Conservation (phyloP, 2,797 vertebrate genomes). For the Lates japonicus region DNA sequence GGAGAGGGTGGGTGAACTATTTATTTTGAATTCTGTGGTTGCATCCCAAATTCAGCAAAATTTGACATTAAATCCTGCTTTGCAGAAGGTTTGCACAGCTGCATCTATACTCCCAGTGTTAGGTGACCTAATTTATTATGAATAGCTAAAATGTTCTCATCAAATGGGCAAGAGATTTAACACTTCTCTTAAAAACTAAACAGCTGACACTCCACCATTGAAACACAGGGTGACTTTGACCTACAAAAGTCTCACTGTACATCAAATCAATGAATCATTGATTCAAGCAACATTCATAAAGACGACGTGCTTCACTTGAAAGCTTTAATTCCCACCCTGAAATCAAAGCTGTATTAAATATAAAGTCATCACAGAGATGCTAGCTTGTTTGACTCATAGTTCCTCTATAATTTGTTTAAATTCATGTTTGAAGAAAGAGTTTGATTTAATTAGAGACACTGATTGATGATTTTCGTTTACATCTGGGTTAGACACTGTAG, state of each 20-base stretch:
- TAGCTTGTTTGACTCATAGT: not conserved
- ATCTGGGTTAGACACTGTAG: not conserved
- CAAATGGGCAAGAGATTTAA: not conserved
- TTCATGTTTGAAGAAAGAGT: not conserved
- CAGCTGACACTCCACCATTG: not conserved
- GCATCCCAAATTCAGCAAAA: not conserved
- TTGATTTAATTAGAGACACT: conserved; percentile 4
- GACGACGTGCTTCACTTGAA: not conserved
- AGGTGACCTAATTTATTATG: not conserved
- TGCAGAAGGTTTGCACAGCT: not conserved
- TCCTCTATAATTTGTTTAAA: not conserved
- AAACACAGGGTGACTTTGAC: not conserved
- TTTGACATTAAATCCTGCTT: conserved; percentile 12
- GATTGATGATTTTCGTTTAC: not conserved
- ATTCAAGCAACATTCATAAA: conserved; percentile 4
- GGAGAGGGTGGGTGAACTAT: not conserved
- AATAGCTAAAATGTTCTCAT: not conserved
- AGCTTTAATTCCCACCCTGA: not conserved
- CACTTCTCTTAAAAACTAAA: not conserved
- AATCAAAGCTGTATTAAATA: not conserved
- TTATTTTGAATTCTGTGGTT: conserved; percentile 1
- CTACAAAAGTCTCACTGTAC: not conserved
- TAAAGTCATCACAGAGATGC: not conserved
- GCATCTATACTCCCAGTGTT: not conserved
- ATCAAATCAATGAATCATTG: not conserved